Percentiles rank a stretch among this genome's conserved stretches.
Evolutionary conservation across 1,140 invertebrate genomes (phyloP).

Genomic region (Matsumurasca onukii): DNA sequence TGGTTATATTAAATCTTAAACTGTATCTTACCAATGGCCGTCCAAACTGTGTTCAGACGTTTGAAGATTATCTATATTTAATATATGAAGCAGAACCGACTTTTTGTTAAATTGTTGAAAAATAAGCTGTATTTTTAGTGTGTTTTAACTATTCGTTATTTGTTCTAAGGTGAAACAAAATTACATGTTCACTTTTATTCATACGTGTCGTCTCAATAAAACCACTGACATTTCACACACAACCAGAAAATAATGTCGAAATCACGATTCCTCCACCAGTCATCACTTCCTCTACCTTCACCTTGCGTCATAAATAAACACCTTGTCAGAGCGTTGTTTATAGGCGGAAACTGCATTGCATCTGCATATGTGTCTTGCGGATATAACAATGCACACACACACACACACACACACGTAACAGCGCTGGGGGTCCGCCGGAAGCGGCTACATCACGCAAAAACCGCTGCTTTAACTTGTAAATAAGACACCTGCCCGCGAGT

Average conservation of each 20-base stretch:
- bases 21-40: too few species aligned
- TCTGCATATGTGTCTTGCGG: slow-evolving; percentile 2
- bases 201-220: too few species aligned
- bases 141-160: too few species aligned
- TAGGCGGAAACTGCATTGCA: slow-evolving; percentile 19
- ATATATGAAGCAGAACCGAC: too few species aligned
- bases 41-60: too few species aligned
- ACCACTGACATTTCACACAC: too few species aligned
- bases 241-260: not conserved
- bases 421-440: not conserved
- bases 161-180: too few species aligned
- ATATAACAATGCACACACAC: slow-evolving; percentile 7
- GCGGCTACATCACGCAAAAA: slow-evolving; percentile 19
- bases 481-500: slow-evolving; percentile 9
- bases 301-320: slow-evolving; percentile 3
- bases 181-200: too few species aligned
- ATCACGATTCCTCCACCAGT: not conserved
- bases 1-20: too few species aligned
- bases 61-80: too few species aligned
- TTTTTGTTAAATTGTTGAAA: too few species aligned
- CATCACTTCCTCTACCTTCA: not conserved
- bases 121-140: too few species aligned
- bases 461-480: slow-evolving; percentile 22
- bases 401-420: slow-evolving; percentile 6
- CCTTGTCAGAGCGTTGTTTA: slow-evolving; percentile 15